Percentiles rank a stretch among this genome's conserved stretches.
Evolutionary conservation across 2,797 vertebrate species (phyloP).

Genomic region (Schizopygopsis malacanthus): DNA sequence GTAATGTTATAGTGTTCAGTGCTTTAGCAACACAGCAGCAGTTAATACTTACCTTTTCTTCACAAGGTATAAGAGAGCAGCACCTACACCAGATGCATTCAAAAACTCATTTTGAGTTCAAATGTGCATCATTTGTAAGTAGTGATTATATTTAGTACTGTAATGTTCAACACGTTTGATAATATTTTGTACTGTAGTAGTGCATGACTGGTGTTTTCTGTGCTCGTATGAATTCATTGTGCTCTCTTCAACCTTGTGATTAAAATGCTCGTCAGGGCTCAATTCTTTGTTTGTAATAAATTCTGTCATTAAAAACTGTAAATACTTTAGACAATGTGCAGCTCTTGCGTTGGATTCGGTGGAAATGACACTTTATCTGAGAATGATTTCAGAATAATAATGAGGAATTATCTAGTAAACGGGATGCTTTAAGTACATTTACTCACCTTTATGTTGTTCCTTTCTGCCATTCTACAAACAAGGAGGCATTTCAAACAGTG

Average conservation of each 20-base stretch:
- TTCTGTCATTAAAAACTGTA: neutral
- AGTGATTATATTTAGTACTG: neutral
- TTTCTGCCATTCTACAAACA: neutral
- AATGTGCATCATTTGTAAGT: neutral
- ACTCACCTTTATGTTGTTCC: neutral
- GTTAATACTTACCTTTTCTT: neutral
- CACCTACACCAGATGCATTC: neutral
- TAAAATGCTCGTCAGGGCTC: slow-evolving; percentile 1
- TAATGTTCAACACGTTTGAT: neutral
- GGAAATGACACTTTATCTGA: neutral
- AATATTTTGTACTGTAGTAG: neutral
- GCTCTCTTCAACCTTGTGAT: slow-evolving; percentile 41
- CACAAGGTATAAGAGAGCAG: slow-evolving; percentile 25
- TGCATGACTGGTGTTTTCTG: neutral
- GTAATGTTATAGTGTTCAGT: neutral
- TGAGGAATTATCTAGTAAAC: neutral
- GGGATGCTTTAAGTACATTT: neutral
- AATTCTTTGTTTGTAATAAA: neutral
- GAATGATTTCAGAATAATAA: slow-evolving; percentile 34
- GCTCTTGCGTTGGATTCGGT: neutral
- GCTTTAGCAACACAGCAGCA: neutral
- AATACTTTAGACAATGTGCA: neutral
- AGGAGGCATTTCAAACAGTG: neutral
- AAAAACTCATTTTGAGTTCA: neutral
- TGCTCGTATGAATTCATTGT: neutral